Evolutionary conservation across 2,113 vertebrate species (phyloP).

Genomic region (Heteronetta atricapilla): DNA sequence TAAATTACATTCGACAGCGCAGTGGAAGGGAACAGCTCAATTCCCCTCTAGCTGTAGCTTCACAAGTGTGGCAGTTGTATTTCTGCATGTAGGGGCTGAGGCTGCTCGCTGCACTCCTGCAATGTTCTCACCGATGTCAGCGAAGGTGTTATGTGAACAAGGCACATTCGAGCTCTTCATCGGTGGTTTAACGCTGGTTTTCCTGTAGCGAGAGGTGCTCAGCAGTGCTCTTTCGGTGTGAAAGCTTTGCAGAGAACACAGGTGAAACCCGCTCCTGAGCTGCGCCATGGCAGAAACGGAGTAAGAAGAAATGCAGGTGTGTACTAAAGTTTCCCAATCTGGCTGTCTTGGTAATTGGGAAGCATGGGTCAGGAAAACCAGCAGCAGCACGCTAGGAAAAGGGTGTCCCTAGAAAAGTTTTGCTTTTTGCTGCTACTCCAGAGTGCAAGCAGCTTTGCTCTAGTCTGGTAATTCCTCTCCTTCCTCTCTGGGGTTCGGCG

Average conservation of each 20-base stretch:
- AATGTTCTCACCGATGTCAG: background rate
- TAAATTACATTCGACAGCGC: constrained; percentile 58
- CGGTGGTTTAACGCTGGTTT: background rate
- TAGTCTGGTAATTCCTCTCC: background rate
- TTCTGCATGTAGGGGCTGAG: background rate
- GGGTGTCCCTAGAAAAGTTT: background rate
- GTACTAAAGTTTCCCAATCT: background rate
- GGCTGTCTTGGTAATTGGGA: background rate
- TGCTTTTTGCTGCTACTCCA: background rate
- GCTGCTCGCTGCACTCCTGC: background rate
- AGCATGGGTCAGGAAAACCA: background rate
- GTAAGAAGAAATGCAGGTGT: background rate
- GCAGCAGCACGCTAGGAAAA: background rate
- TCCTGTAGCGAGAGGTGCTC: background rate
- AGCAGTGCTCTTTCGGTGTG: background rate
- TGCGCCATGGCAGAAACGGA: background rate
- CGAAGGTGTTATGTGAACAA: background rate
- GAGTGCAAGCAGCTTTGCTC: background rate
- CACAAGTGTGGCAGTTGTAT: background rate
- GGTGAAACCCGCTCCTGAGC: background rate
- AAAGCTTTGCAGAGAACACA: background rate
- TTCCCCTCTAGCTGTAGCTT: constrained; percentile 19
- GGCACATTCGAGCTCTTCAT: background rate
- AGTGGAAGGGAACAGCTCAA: constrained; percentile 51
- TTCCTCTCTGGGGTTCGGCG: background rate